phyloP scores from a whole-genome alignment of 2,888 invertebrate species.

The Glomeris marginata region DNA sequence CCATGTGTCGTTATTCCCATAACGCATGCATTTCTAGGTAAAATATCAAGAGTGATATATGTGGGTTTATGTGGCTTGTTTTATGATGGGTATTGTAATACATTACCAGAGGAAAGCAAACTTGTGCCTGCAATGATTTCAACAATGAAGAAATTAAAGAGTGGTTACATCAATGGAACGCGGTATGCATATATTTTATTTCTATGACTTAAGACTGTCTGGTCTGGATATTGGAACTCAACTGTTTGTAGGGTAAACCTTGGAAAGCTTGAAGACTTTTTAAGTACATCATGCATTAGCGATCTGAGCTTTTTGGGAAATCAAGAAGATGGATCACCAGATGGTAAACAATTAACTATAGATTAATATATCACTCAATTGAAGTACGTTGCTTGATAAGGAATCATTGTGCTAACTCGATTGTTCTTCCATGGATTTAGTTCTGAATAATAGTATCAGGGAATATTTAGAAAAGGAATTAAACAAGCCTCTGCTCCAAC shows the following conservation, averaged over 20 bases:
- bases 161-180: conserved; percentile 98
- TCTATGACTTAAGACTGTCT: neutral
- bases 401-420: neutral
- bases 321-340: conserved; percentile 80
- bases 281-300: conserved; percentile 94
- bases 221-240: neutral
- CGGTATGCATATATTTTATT: conserved; percentile 30
- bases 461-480: conserved; percentile 74
- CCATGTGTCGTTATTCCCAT: conserved; percentile 84
- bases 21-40: conserved; percentile 82
- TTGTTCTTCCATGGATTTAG: conserved; percentile 33
- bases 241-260: conserved; percentile 58
- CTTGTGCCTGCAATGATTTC: conserved; percentile 89
- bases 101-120: conserved; percentile 60
- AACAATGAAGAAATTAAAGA: conserved; percentile 94
- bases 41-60: conserved; percentile 17
- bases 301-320: conserved; percentile 90
- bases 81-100: neutral
- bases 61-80: neutral
- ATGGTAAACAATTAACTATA: conserved; percentile 31
- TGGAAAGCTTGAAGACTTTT: conserved; percentile 85
- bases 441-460: conserved; percentile 64
- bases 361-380: too few relatives aligned
- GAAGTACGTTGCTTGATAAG: too few relatives aligned
- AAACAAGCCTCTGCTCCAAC: conserved; percentile 52